These are phyloP conservation scores for Palythoa heliodiscus DNA, from an alignment of 92 coral and sea anemone genomes.

Conservation along the genomic window DNA sequence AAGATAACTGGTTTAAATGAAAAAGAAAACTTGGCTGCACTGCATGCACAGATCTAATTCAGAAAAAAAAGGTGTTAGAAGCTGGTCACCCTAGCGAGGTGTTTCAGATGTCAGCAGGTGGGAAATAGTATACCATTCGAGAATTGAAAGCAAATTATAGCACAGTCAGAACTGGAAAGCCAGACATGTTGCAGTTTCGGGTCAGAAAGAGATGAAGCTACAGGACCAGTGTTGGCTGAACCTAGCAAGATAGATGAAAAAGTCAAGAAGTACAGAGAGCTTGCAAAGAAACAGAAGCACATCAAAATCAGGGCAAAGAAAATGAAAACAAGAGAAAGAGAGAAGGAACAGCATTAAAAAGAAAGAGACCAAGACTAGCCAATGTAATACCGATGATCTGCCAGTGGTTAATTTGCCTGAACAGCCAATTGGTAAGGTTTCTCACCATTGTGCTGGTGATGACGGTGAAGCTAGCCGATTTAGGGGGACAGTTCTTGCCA, in stretches of 20 bases:
- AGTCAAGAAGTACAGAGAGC: constrained; percentile 18
- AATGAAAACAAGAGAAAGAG: constrained; percentile 16
- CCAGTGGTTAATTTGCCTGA: constrained; percentile 16
- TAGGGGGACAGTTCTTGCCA: constrained; percentile 33
- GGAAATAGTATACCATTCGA: neutral
- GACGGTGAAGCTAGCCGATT: constrained; percentile 31
- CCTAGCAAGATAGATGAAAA: constrained; percentile 11
- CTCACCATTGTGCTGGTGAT: constrained; percentile 39
- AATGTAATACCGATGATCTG: neutral
- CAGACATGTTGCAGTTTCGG: neutral
- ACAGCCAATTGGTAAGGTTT: constrained; percentile 30
- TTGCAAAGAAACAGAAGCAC: constrained; percentile 1
- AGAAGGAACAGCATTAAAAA: neutral
- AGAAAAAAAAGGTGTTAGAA: constrained; percentile 31
- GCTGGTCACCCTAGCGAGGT: constrained; percentile 38
- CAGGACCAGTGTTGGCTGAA: constrained; percentile 35
- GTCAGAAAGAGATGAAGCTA: neutral
- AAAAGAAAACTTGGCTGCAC: constrained; percentile 12
- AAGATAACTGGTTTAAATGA: neutral
- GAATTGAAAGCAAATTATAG: neutral
- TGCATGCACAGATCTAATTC: constrained; percentile 21
- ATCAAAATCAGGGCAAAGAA: neutral
- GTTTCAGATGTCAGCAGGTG: constrained; percentile 30
- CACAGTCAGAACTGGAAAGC: too few species aligned
- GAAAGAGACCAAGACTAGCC: constrained; percentile 8